Conservation (phyloP, 2,113 vertebrate genomes). For the Clinocottus analis region DNA sequence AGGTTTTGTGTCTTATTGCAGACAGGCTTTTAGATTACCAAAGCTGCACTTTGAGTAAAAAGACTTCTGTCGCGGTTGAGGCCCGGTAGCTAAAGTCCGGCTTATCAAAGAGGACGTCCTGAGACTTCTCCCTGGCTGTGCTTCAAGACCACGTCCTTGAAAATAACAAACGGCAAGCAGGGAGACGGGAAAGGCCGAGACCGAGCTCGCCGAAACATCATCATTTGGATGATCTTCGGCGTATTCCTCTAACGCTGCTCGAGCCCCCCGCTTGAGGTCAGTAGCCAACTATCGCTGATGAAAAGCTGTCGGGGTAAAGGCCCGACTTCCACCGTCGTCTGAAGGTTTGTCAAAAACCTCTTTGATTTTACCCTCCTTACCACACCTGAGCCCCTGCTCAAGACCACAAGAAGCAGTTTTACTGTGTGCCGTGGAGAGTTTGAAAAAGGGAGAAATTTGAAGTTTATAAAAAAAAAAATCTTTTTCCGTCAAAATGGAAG, state of each 20-base stretch:
- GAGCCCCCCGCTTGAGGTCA: constrained; percentile 13
- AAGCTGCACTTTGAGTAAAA: background rate
- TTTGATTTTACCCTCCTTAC: constrained; percentile 19
- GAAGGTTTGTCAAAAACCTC: constrained; percentile 17
- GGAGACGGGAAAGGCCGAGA: background rate
- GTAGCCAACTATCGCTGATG: constrained; percentile 13
- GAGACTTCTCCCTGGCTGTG: background rate
- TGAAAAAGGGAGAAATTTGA: background rate
- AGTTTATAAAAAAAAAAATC: background rate
- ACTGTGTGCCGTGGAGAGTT: background rate
- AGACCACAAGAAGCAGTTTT: no score
- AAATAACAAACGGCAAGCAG: constrained; percentile 1
- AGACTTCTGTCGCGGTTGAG: background rate
- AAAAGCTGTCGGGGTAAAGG: constrained; percentile 23
- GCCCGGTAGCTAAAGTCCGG: background rate
- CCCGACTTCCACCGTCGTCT: background rate
- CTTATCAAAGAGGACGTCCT: background rate
- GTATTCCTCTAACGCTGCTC: background rate
- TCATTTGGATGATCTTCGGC: constrained; percentile 10
- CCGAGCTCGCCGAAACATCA: background rate
- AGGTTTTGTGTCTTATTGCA: background rate
- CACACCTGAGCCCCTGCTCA: background rate
- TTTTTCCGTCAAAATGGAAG: constrained; percentile 5
- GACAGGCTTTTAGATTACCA: background rate
- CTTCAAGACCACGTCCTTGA: background rate